Conservation (phyloP, 2,888 invertebrate genomes). For the Thereva unica region DNA sequence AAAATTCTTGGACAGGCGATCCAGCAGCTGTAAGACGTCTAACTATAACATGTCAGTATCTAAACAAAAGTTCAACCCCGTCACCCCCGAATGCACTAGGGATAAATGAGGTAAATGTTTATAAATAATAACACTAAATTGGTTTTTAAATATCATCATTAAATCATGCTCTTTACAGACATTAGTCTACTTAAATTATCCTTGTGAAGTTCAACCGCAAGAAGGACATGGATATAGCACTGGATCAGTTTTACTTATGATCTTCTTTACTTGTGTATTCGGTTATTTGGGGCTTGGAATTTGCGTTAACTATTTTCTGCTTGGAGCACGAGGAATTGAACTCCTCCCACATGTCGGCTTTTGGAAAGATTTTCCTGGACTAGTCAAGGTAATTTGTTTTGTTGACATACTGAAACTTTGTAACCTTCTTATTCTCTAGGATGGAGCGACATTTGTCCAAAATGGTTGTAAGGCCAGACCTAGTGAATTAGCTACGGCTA, state of each 20-base stretch:
- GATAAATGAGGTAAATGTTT: not conserved
- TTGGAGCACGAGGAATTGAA: conserved; percentile 74
- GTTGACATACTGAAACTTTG: not conserved
- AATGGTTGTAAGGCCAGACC: conserved; percentile 42
- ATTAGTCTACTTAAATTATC: conserved; percentile 14
- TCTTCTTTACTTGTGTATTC: conserved; percentile 64
- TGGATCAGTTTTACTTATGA: conserved; percentile 67
- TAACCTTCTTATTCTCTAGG: conserved; percentile 35
- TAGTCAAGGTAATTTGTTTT: conserved; percentile 64
- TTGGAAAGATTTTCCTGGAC: conserved; percentile 71
- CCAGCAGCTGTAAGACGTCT: too few species aligned
- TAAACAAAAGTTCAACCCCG: too few species aligned
- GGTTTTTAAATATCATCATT: not conserved
- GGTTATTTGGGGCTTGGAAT: conserved; percentile 71
- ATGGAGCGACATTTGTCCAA: conserved; percentile 41
- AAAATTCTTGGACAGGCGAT: too few species aligned
- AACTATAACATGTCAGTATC: too few species aligned
- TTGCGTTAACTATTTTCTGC: conserved; percentile 66
- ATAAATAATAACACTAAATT: not conserved
- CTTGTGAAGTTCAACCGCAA: conserved; percentile 11
- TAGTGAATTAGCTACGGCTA: conserved; percentile 31
- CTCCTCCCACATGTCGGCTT: conserved; percentile 75
- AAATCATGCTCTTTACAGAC: conserved; percentile 14
- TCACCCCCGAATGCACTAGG: too few species aligned
- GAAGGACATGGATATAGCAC: conserved; percentile 36